These are phyloP conservation scores for Esperia sulphurella DNA, from an alignment of 2,888 invertebrate genomes.

Conservation along the genomic window DNA sequence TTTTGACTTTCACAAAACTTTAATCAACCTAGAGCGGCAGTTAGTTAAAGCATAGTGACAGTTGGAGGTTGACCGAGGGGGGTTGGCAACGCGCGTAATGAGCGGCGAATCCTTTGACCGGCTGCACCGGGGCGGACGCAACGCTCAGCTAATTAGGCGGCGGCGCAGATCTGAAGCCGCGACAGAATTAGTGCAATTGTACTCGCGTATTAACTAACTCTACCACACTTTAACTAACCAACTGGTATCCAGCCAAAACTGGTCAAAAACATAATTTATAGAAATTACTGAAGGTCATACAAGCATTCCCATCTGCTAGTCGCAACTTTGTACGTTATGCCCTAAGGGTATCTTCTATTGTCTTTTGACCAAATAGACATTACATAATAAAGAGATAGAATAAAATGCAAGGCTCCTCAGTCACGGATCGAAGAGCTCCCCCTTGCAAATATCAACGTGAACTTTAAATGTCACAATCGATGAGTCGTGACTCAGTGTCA, in stretches of 20 bases:
- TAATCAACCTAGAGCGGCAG: constrained; percentile 28
- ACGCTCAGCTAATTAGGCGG: constrained; percentile 73
- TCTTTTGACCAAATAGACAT: no score
- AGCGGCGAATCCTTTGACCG: constrained; percentile 75
- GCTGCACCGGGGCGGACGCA: constrained; percentile 52
- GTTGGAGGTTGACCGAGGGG: constrained; percentile 44
- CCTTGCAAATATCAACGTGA: constrained; percentile 65
- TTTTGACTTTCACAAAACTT: constrained; percentile 36
- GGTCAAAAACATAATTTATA: not conserved
- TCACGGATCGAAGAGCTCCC: constrained; percentile 34
- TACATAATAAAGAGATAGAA: constrained; percentile 12
- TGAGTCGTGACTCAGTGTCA: constrained; percentile 30
- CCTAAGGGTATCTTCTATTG: not conserved
- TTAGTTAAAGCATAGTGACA: constrained; percentile 50
- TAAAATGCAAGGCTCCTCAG: constrained; percentile 19
- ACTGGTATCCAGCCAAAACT: constrained; percentile 14
- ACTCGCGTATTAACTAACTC: constrained; percentile 46
- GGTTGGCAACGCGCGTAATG: constrained; percentile 60
- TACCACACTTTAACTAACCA: constrained; percentile 28
- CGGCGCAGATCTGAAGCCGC: constrained; percentile 67
- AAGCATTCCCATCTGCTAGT: no score
- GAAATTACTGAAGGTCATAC: no score
- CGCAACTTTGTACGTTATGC: no score
- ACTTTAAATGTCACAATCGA: constrained; percentile 70
- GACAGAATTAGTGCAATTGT: constrained; percentile 68